These are phyloP conservation scores for Pipra filicauda DNA, from an alignment of 2,113 vertebrate genomes.

Conservation along the genomic window DNA sequence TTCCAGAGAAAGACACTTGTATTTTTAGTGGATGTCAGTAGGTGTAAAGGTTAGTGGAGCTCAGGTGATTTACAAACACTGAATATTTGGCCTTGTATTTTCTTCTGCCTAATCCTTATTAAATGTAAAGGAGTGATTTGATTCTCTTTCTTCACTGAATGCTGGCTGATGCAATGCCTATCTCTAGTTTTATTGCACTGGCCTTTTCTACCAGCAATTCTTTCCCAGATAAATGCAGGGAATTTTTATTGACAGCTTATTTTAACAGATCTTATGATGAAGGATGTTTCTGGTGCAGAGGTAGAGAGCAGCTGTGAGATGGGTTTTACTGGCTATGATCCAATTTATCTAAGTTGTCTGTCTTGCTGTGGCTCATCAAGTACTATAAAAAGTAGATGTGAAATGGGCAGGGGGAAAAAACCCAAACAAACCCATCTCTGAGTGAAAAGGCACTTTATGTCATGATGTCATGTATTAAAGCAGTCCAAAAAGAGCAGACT, in stretches of 20 bases:
- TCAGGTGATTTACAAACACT: not conserved
- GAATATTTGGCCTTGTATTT: not conserved
- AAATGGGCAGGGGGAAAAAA: not conserved
- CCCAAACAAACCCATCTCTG: not conserved
- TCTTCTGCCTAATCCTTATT: not conserved
- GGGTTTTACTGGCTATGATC: conserved; percentile 28
- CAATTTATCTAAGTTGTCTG: conserved; percentile 24
- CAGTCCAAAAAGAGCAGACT: not conserved
- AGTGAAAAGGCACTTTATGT: not conserved
- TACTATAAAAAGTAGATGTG: not conserved
- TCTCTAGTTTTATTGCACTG: not conserved
- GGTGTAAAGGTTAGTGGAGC: not conserved
- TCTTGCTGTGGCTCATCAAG: conserved; percentile 31
- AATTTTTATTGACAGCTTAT: conserved; percentile 51
- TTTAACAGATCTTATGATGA: conserved; percentile 30
- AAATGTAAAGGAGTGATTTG: not conserved
- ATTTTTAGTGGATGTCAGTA: not conserved
- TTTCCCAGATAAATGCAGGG: not conserved
- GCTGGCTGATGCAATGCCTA: not conserved
- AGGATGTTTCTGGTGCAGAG: conserved; percentile 28
- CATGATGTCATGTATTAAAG: not conserved
- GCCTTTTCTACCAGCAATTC: not conserved
- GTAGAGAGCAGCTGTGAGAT: conserved; percentile 48
- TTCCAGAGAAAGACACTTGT: not conserved
- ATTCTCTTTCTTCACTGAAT: not conserved